Base-by-base conservation (phyloP, 1,140 invertebrate species). In the Camponotus pennsylvanicus region DNA sequence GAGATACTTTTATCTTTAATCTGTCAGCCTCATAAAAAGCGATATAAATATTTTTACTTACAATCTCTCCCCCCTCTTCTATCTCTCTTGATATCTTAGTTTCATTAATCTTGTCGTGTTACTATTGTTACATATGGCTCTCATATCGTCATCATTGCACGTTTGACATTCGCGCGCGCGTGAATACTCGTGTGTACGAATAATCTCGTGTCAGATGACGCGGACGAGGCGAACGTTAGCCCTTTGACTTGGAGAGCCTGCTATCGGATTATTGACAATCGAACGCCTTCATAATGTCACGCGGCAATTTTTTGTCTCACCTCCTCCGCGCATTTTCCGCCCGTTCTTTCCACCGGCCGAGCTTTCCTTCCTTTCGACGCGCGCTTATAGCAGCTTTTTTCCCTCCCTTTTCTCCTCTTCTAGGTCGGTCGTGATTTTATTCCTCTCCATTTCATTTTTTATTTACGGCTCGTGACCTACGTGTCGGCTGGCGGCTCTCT, bases 231-330 rank as follows among this genome's bases (percentile, higher is more conserved):
- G 52, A 34, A 21, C 55, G 79, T 83, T 75, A 83, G 79, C 79
- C 69, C 57, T 83, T 75, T 75, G 69, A 59, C 55, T 71, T 40
- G 45, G 27, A 21, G 32, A 66, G 21, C 18, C 45, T 18, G 40
- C 27, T 45, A 75, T 83, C 69, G 79, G 40, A 61, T 83, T 83
- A 83, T 83, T 64, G 79, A 83, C 69, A 73, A 83, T 45, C 55
- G 55, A 83, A 61, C 55, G 79, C 79, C 40, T 75, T 73, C 57
- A 61, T 83, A 83, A 83, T 83, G 79, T 71, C 67, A 82, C 55
- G 42, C 69, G 67, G 40, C 67, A 45, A 61, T 83, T 83, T 75
- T 83, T 82, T 83, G 40, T 63, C 55, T 21, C 40, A 52, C 42
- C 67, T 57, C 52, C 37, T 59, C 52, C 55, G n/a, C 32, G 59